Evolutionary conservation across 2,888 invertebrate genomes (phyloP).

Genomic region (Ophraella communa): DNA sequence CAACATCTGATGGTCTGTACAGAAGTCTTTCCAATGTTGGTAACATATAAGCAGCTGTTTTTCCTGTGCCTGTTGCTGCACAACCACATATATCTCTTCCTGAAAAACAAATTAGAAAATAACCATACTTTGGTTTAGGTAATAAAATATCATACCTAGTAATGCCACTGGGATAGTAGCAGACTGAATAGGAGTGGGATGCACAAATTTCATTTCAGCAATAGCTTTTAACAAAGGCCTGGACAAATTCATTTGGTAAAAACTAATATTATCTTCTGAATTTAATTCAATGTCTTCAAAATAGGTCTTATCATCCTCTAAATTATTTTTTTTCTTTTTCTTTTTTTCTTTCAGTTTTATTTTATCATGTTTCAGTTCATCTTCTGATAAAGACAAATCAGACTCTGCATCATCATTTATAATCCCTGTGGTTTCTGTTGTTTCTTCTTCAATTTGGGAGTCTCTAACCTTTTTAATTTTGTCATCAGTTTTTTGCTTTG

Average conservation of each 20-base stretch:
- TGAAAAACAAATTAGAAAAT: too few relatives aligned
- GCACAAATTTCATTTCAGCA: constrained; percentile 83
- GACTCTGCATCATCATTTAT: constrained; percentile 63
- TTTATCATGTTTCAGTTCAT: constrained; percentile 76
- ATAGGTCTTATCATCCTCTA: constrained; percentile 55
- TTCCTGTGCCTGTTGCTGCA: constrained; percentile 97
- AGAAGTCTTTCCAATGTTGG: constrained; percentile 93
- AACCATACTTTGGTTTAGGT: background rate
- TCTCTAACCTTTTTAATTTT: constrained; percentile 73
- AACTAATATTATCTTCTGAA: constrained; percentile 70
- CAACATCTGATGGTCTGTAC: constrained; percentile 75
- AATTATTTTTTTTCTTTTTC: constrained; percentile 61
- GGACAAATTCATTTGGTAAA: constrained; percentile 96
- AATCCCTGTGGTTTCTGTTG: constrained; percentile 60
- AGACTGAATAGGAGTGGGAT: constrained; percentile 97
- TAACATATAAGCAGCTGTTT: constrained; percentile 98
- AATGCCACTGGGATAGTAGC: constrained; percentile 94
- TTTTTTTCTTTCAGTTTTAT: constrained; percentile 72
- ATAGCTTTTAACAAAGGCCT: constrained; percentile 92
- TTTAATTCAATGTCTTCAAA: constrained; percentile 67
- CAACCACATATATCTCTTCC: constrained; percentile 98
- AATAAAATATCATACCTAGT: constrained; percentile 61
- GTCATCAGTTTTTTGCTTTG: constrained; percentile 82
- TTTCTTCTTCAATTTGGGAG: constrained; percentile 59
- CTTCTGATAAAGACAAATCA: constrained; percentile 75